These are phyloP conservation scores for Dioctria rufipes DNA, from an alignment of 2,888 invertebrate species.

Conservation along the genomic window DNA sequence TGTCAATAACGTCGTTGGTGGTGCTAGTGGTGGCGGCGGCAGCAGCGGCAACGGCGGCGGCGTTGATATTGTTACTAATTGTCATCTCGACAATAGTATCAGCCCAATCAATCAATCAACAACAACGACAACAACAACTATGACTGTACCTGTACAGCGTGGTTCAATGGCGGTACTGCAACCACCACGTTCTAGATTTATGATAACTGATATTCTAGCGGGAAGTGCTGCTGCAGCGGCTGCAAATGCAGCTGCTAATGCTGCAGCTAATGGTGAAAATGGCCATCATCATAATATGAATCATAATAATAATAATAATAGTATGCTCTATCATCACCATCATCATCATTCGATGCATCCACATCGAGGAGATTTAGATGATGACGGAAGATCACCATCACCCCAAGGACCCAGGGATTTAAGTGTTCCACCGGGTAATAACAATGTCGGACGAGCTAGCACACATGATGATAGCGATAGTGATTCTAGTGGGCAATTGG, in stretches of 20 bases:
- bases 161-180: slow-evolving; percentile 75
- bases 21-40: slow-evolving; percentile 64
- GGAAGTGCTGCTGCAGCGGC: slow-evolving; percentile 73
- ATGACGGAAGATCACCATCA: slow-evolving; percentile 69
- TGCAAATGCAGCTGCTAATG: slow-evolving; percentile 63
- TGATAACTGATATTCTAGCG: slow-evolving; percentile 91
- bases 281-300: slow-evolving; percentile 23
- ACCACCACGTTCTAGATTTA: slow-evolving; percentile 85
- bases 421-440: slow-evolving; percentile 61
- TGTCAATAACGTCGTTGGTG: slow-evolving; percentile 19
- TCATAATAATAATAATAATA: slow-evolving; percentile 19
- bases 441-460: slow-evolving; percentile 59
- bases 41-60: slow-evolving; percentile 66
- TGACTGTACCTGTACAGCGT: slow-evolving; percentile 72
- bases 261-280: slow-evolving; percentile 45
- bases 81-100: slow-evolving; percentile 61
- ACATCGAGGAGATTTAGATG: slow-evolving; percentile 61
- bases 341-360: slow-evolving; percentile 60
- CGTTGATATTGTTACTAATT: slow-evolving; percentile 65
- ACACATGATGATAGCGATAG: slow-evolving; percentile 71
- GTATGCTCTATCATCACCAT: slow-evolving; percentile 55
- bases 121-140: slow-evolving; percentile 66
- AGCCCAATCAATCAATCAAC: slow-evolving; percentile 65
- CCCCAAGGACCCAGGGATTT: slow-evolving; percentile 66
- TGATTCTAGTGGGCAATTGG: slow-evolving; percentile 69